Base-by-base conservation (phyloP, 2,888 invertebrate genomes). In the Nasonia oneida region DNA sequence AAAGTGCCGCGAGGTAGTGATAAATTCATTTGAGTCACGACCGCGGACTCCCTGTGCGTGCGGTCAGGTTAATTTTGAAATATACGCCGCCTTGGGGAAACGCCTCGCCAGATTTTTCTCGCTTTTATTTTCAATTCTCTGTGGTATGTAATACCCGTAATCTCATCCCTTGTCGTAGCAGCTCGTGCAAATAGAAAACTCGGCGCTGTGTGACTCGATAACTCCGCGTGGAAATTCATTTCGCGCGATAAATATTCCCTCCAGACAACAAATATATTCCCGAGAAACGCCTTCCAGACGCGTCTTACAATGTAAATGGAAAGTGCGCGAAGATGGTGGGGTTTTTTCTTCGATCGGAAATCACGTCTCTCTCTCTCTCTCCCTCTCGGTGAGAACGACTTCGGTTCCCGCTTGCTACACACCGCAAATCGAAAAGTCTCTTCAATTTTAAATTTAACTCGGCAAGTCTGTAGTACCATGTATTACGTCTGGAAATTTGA, bases 361-460 rank as follows among this genome's bases (percentile, higher is more conserved):
- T 81, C 80, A 81, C 50, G 29, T 29, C 29, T 29, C 29, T 29
- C 29, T 29, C 29, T 29, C 29, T 29, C 29, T 29, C 29, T 29
- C 29, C 1, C 29, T 81, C 53, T 53, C 15, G 50, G 23, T 23
- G 37, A 53, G 6, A 81, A 81, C 71, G 71, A 37, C 71, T 57
- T 29, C 71, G 29, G 64, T 67, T 42, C 42, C 33, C 37, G 39
- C n/a, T 10, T 12, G 15, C 2, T 42, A 37, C 37, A 39, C 29
- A 18, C 33, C 37, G 76, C 76, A 78, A 78, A 78, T 78, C 78
- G 78, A 78, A 78, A 77, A 67, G 64, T 67, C 64, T 64, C 67
- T 78, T 67, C 78, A 78, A 78, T 78, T 78, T 78, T 64, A 47
- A 78, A 78, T 78, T 67, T 78, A 67, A 78, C 67, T 78, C 78